phyloP scores from a whole-genome alignment of 2,797 vertebrate species.

The Phoeniculus purpureus region DNA sequence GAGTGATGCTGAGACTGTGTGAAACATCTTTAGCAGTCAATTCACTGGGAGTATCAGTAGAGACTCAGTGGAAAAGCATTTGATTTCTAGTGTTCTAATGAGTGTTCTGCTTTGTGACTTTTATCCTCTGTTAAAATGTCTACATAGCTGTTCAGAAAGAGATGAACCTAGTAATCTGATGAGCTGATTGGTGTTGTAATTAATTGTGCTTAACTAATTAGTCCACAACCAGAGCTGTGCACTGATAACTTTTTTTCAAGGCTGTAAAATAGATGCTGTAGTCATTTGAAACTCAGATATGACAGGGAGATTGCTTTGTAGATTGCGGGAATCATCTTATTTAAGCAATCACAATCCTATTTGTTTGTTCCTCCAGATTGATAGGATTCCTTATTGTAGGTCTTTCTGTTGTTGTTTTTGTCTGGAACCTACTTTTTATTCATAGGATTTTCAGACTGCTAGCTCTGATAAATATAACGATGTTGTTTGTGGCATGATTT shows the following conservation, averaged over 20 bases:
- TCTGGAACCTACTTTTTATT: constrained; percentile 24
- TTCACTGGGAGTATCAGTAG: background rate
- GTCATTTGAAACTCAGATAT: background rate
- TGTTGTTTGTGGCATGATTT: background rate
- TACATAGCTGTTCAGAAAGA: constrained; percentile 49
- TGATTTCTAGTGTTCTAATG: background rate
- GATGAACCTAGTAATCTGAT: constrained; percentile 40
- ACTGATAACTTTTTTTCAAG: constrained; percentile 9
- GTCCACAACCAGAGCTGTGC: constrained; percentile 38
- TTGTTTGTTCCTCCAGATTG: constrained; percentile 27
- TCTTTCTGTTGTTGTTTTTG: background rate
- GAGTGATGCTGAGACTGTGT: background rate
- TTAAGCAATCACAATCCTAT: background rate
- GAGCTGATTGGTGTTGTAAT: constrained; percentile 41
- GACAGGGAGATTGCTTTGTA: constrained; percentile 6
- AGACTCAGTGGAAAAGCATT: background rate
- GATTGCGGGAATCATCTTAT: background rate
- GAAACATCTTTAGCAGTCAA: background rate
- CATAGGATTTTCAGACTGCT: constrained; percentile 14
- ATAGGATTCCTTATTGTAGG: background rate
- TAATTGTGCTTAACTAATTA: constrained; percentile 55
- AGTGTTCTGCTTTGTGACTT: constrained; percentile 9
- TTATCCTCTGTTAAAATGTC: constrained; percentile 24
- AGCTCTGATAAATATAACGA: background rate
- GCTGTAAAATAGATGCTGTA: background rate